These are phyloP conservation scores for Carcina quercana DNA, from an alignment of 2,888 invertebrate species.

Conservation along the genomic window DNA sequence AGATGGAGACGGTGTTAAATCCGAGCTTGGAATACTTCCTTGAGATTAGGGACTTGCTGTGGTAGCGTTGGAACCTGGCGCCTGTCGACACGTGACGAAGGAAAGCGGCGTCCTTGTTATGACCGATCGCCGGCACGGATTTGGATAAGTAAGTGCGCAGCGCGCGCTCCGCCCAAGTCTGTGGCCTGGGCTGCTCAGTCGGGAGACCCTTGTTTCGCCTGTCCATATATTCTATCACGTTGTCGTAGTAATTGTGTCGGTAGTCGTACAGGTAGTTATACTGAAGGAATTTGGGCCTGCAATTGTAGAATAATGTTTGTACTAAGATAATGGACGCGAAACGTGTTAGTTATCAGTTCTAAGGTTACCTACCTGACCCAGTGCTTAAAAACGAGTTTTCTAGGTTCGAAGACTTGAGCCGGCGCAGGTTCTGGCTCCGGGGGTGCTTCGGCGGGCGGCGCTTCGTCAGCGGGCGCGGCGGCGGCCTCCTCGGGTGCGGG, in stretches of 20 bases:
- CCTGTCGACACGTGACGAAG: slow-evolving; percentile 78
- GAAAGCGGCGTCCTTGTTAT: slow-evolving; percentile 72
- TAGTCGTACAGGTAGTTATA: slow-evolving; percentile 90
- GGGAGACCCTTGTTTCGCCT: slow-evolving; percentile 80
- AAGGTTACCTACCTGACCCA: slow-evolving; percentile 83
- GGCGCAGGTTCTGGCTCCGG: slow-evolving; percentile 48
- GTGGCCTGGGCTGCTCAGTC: slow-evolving; percentile 83
- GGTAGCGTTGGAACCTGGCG: slow-evolving; percentile 82
- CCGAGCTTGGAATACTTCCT: slow-evolving; percentile 79
- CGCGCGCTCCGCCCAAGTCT: slow-evolving; percentile 90
- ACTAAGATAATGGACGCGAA: background rate
- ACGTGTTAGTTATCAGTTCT: background rate
- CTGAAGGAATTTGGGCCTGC: slow-evolving; percentile 85
- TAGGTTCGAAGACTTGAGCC: slow-evolving; percentile 71
- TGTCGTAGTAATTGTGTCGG: slow-evolving; percentile 89
- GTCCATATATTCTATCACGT: slow-evolving; percentile 88
- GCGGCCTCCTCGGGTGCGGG: slow-evolving; percentile 32
- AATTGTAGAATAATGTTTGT: slow-evolving; percentile 20
- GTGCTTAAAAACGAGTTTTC: slow-evolving; percentile 83
- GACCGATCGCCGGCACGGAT: slow-evolving; percentile 80
- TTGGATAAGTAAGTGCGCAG: slow-evolving; percentile 80
- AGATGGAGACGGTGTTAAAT: slow-evolving; percentile 65
- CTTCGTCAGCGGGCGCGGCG: slow-evolving; percentile 24
- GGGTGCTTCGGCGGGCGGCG: slow-evolving; percentile 34
- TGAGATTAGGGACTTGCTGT: slow-evolving; percentile 83